phyloP scores from a whole-genome alignment of 2,797 vertebrate genomes.

The Podarcis siculus region DNA sequence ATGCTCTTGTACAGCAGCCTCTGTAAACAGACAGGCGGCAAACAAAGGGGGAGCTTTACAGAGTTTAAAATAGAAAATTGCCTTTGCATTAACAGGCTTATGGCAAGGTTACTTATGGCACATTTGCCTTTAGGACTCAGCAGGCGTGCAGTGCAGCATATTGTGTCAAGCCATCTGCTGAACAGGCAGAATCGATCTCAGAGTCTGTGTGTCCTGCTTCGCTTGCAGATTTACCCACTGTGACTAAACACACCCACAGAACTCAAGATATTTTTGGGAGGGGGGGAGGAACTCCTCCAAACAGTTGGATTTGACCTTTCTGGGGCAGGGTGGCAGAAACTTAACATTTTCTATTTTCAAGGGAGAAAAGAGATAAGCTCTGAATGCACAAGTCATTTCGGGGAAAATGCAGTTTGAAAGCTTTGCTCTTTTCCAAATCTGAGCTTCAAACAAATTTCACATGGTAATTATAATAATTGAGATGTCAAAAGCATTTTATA shows the following conservation, averaged over 20 bases:
- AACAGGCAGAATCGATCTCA: slow-evolving; percentile 57
- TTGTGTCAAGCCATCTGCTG: slow-evolving; percentile 62
- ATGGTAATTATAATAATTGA: slow-evolving; percentile 58
- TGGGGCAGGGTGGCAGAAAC: slow-evolving; percentile 51
- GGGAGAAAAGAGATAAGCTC: slow-evolving; percentile 44
- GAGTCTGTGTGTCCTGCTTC: slow-evolving; percentile 53
- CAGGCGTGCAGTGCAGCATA: slow-evolving; percentile 45
- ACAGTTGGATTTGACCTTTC: slow-evolving; percentile 66
- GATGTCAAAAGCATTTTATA: slow-evolving; percentile 49
- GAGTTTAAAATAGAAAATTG: slow-evolving; percentile 58
- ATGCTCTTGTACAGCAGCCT: not conserved
- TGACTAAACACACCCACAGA: slow-evolving; percentile 54
- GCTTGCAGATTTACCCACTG: slow-evolving; percentile 66
- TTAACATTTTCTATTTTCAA: slow-evolving; percentile 52
- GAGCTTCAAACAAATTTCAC: slow-evolving; percentile 49
- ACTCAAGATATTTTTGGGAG: too few relatives aligned
- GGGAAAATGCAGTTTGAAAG: slow-evolving; percentile 45
- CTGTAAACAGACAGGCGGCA: slow-evolving; percentile 53
- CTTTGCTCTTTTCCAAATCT: slow-evolving; percentile 36
- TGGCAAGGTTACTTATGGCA: slow-evolving; percentile 56
- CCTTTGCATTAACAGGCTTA: slow-evolving; percentile 55
- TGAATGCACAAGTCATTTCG: slow-evolving; percentile 45
- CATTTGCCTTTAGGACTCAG: slow-evolving; percentile 67
- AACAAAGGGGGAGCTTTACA: slow-evolving; percentile 53
- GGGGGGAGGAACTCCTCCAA: slow-evolving; percentile 53